A percentile compares a stretch with the other conserved stretches of the same genome.
These are phyloP conservation scores for Microplitis deprimator DNA, from an alignment of 2,888 invertebrate genomes.

Conservation along the genomic window DNA sequence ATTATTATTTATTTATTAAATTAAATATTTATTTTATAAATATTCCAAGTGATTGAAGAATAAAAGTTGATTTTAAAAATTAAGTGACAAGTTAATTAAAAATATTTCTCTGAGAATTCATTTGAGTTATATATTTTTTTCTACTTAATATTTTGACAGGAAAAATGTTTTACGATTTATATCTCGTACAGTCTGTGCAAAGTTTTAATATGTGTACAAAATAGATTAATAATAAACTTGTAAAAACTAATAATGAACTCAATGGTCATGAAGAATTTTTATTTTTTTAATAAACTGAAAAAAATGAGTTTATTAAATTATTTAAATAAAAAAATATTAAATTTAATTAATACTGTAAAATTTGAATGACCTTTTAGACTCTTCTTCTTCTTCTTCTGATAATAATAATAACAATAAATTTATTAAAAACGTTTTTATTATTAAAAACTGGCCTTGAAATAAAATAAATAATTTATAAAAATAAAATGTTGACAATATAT, in stretches of 20 bases:
- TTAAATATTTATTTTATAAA: background rate
- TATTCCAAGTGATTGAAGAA: background rate
- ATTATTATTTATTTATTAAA: background rate
- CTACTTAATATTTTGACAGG: background rate
- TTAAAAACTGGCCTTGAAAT: background rate
- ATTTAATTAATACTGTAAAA: no score
- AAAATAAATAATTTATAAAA: background rate
- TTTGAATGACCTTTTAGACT: no score
- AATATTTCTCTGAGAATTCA: background rate
- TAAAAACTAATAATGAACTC: background rate
- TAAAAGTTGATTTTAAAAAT: background rate
- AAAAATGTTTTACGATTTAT: background rate
- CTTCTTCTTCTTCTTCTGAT: no score
- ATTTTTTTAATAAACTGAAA: no score
- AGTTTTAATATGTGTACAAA: background rate
- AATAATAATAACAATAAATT: no score
- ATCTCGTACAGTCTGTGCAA: background rate
- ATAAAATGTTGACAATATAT: slow-evolving; percentile 11
- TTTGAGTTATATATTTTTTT: background rate
- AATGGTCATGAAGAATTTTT: no score
- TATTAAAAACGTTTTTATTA: background rate
- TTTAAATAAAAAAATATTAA: no score
- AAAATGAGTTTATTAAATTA: no score
- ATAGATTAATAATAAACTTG: background rate
- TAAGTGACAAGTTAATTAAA: background rate